Evolutionary conservation across 2,797 vertebrate genomes (phyloP).

Genomic region (Denticeps clupeoides): DNA sequence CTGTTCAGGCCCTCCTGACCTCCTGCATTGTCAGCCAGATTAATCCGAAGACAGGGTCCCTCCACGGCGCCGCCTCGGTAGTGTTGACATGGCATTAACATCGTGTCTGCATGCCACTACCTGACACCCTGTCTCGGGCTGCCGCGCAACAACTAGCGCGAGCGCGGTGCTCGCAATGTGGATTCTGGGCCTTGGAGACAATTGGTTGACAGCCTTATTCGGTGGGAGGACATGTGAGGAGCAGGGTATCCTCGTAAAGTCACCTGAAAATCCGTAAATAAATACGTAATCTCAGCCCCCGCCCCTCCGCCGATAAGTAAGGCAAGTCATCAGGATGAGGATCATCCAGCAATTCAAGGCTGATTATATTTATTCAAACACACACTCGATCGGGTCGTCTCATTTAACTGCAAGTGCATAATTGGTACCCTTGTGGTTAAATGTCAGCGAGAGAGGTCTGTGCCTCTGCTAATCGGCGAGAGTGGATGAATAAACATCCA

Average conservation of each 20-base stretch:
- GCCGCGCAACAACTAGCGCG: constrained; percentile 5
- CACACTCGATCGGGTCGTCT: background rate
- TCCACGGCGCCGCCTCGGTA: constrained; percentile 22
- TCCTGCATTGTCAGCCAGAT: constrained; percentile 29
- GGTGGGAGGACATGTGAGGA: too few species aligned
- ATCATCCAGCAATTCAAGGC: background rate
- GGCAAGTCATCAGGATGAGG: background rate
- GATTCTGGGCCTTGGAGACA: background rate
- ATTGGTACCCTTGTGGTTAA: background rate
- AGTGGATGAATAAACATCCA: too few species aligned
- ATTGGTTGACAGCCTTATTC: constrained; percentile 8
- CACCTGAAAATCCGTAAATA: too few species aligned
- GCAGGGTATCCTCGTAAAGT: too few species aligned
- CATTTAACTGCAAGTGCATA: background rate
- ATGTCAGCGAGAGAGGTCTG: background rate
- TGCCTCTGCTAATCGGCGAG: background rate
- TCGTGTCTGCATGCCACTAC: constrained; percentile 20
- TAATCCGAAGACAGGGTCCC: constrained; percentile 33
- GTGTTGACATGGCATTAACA: constrained; percentile 25
- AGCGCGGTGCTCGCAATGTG: background rate
- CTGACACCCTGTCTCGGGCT: background rate
- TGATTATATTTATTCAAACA: background rate
- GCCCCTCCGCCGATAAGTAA: background rate
- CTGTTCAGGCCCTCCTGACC: constrained; percentile 31
- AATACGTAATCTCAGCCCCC: too few species aligned